Evolutionary conservation across 2,113 vertebrate species (phyloP).

Genomic region (Protobothrops mucrosquamatus): DNA sequence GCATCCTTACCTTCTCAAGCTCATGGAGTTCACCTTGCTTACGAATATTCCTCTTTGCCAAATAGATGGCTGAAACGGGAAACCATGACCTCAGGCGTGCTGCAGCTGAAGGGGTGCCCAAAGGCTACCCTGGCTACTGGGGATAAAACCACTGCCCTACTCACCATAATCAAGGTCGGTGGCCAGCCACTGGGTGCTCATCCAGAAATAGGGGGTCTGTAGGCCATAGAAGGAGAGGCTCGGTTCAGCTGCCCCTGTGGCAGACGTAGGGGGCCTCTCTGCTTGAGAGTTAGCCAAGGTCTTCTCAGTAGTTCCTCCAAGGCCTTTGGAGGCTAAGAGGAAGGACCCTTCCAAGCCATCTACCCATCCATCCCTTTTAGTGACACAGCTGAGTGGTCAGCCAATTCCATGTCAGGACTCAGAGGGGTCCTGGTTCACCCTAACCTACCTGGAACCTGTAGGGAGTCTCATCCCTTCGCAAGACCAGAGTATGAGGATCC

Average conservation of each 20-base stretch:
- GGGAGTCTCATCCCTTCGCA: slow-evolving; percentile 78
- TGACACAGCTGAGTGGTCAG: not conserved
- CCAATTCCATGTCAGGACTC: not conserved
- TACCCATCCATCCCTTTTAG: not conserved
- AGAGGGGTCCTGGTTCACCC: not conserved
- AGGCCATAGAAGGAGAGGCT: not conserved
- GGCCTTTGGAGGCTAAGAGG: not conserved
- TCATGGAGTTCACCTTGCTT: slow-evolving; percentile 86
- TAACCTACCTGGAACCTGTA: slow-evolving; percentile 89
- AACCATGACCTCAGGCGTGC: not conserved
- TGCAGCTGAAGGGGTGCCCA: not conserved
- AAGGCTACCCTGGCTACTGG: not conserved
- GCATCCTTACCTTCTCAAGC: slow-evolving; percentile 84
- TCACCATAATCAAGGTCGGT: slow-evolving; percentile 91
- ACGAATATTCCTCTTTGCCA: slow-evolving; percentile 93
- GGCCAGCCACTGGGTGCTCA: slow-evolving; percentile 84
- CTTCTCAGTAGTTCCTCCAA: not conserved
- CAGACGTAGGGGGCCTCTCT: not conserved
- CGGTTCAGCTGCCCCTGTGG: fast-evolving
- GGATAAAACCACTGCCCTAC: not conserved
- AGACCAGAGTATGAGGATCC: slow-evolving; percentile 73
- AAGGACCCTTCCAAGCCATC: not conserved
- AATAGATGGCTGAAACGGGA: slow-evolving; percentile 80
- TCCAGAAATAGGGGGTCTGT: slow-evolving; percentile 95
- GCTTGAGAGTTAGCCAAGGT: not conserved